Evolutionary conservation across 2,888 invertebrate species (phyloP), one percentile per base, ranked within the genome.

Genomic region (Drosophila anceps): DNA sequence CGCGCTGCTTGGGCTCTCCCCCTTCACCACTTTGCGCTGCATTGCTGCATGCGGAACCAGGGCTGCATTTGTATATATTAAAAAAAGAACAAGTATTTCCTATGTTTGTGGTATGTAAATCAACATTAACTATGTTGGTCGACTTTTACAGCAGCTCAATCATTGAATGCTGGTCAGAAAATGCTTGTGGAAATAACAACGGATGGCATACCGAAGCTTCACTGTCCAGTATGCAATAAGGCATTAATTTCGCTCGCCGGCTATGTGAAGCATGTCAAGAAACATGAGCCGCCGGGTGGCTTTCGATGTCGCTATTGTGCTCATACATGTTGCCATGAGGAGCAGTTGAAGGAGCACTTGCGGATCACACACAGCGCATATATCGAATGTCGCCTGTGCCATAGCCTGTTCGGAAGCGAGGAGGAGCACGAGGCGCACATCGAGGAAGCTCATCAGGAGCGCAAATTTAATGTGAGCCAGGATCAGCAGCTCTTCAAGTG

Each of bases 221-320:
- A 92, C 53, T 92, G 92, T 69, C 92, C 93, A 5, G 84, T 92
- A 3, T 92, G 92, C 71, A 88, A 91, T 48, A 93, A 92, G 50
- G 90, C 92, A 0, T 71, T 92, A 0, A 63, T 89, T 2, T 92
- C 91, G 1, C 79, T 88, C 31, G 90, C 86, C 69, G 92, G 92
- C n/a, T 91, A 93, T 54, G 91, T 92, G 10, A 93, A 92, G 69
- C 93, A 93, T 73, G 89, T 92, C 35, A 91, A 91, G 37, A 91
- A 92, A 54, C 93, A 93, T 66, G 91, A 93, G 58, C 91, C 92
- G 4, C 92, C 93, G 5, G 93, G 92, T n/a, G 93, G 92, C 29
- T 93, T 92, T 59, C 73, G 82, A 27, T 93, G 93, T 58, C 91
- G 91, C 50, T 87, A 91, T 51, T 93, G 93, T 76, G 91, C 91